Evolutionary conservation across 2,113 vertebrate species (phyloP), one percentile per base, ranked within the genome.

Genomic region (Nannobrachium achirus): DNA sequence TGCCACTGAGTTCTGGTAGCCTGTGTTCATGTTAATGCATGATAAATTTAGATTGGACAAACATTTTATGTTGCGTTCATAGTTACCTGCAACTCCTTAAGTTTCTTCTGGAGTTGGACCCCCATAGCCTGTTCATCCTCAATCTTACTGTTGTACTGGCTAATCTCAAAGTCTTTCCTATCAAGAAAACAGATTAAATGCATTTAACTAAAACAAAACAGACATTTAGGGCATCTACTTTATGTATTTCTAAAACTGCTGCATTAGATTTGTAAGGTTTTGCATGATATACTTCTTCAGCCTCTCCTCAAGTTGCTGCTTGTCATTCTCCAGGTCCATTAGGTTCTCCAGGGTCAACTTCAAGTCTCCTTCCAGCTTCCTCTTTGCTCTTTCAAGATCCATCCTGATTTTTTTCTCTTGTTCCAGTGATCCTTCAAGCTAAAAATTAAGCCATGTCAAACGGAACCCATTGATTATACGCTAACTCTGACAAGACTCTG

Each of bases 161-260:
- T 93, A 19, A 94, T 81, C 78, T 95, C 94, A 83, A 95, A 95
- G 63, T 97, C 95, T 62, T 96, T 96, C 86, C 95, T 95, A 78
- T 42, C 16, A 33, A n/a, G n/a, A n/a, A 40, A 39, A 48, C 8
- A 20, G 16, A 15, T 39, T 20, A 45, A 6, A 3, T 44, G 14
- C 4, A 13, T 42, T 33, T 56, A 8, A 13, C 8, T 85, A 10
- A 77, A 56, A 8, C 10, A 25, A 18, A 67, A 33, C 0, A 67
- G 14, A 10, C 15, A 45, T 19, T 11, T 66, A 4, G 6, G 16
- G 14, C 20, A 10, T 15, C 5, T n/a, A n/a, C n/a, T n/a, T n/a
- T n/a, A n/a, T 11, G 25, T 56, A 13, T 15, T 33, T 4, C 16
- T 14, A 5, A 11, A 1, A 48, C 63, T 8, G 10, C 1, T 59